Base-by-base conservation (phyloP, 2,797 vertebrate species). In the Tauraco hartlaubi region DNA sequence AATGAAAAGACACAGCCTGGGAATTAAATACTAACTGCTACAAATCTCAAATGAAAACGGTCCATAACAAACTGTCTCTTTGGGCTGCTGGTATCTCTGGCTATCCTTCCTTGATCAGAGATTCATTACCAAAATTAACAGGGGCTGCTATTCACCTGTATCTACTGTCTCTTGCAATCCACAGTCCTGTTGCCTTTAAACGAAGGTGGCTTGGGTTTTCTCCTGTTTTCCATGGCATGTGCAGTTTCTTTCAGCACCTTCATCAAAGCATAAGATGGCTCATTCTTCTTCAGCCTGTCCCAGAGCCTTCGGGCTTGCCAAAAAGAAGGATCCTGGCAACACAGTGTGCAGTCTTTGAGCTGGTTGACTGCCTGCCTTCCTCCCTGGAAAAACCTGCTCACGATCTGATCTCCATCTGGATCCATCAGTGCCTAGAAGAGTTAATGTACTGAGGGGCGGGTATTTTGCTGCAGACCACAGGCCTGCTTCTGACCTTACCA, bases 1-100 rank as follows among this genome's bases (percentile, higher is more conserved):
- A 95, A 61, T 82, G 62, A 96, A 90, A 94, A 94, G 62, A 48
- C 52, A 76, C 35, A 82, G 55, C 11, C 35, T 78, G 71, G 78
- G 62, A 91, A 92, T 92, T 84, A 84, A 95, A 81, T 16, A 59
- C 35, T 73, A 83, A 69, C 43, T 68, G 79, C 87, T 78, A 83
- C 82, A 91, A 82, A 86, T 91, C 71, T 88, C 48, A 82, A 9
- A 78, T 73, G 21, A 85, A 89, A 92, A 77, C 6, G 6, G 41
- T 52, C 76, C 25, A 18, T 58, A 62, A 64, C 41, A 85, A 89
- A 54, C 19, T 69, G 68, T 82, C 31, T 71, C 48, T 67, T 37
- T 91, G 62, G 44, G 71, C 72, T 95, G 64, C 67, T 81, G 51
- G 8, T 78, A 26, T 41, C 66, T 86, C 82, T 79, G 59, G 13